Conservation (phyloP, 2,888 invertebrate genomes). For the Chloromyia formosa region DNA sequence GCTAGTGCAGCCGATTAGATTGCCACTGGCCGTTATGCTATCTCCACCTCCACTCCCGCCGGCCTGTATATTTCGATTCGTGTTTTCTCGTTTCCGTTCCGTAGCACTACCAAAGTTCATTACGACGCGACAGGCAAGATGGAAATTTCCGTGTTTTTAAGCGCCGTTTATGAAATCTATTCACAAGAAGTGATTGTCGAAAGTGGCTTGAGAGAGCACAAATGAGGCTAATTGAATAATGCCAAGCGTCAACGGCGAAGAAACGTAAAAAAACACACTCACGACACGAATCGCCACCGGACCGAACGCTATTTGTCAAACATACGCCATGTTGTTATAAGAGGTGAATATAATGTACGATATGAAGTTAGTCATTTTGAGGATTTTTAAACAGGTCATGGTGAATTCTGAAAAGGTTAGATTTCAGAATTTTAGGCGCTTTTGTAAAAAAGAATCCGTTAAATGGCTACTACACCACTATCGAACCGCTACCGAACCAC, state of each 20-base stretch:
- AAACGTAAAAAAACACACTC: constrained; percentile 32
- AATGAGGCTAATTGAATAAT: background rate
- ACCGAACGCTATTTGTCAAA: constrained; percentile 48
- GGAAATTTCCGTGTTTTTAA: background rate
- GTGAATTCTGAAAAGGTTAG: background rate
- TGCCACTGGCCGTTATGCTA: constrained; percentile 26
- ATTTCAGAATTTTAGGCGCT: background rate
- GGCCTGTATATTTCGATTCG: constrained; percentile 37
- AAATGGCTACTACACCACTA: too few species aligned
- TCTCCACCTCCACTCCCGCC: constrained; percentile 20
- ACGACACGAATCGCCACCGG: constrained; percentile 33
- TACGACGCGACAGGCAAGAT: constrained; percentile 20
- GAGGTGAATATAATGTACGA: constrained; percentile 13
- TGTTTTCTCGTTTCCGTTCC: constrained; percentile 44
- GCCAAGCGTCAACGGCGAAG: constrained; percentile 23
- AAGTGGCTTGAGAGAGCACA: background rate
- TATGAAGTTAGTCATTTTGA: constrained; percentile 18
- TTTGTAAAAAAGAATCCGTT: background rate
- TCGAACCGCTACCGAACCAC: too few species aligned
- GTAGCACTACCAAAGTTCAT: constrained; percentile 24
- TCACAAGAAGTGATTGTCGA: background rate
- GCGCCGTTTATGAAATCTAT: background rate
- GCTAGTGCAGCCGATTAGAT: background rate
- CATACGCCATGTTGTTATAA: constrained; percentile 48
- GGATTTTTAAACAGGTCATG: background rate